These are phyloP conservation scores for Cremastinae sp. DNA, from an alignment of 2,888 invertebrate species.

Conservation along the genomic window DNA sequence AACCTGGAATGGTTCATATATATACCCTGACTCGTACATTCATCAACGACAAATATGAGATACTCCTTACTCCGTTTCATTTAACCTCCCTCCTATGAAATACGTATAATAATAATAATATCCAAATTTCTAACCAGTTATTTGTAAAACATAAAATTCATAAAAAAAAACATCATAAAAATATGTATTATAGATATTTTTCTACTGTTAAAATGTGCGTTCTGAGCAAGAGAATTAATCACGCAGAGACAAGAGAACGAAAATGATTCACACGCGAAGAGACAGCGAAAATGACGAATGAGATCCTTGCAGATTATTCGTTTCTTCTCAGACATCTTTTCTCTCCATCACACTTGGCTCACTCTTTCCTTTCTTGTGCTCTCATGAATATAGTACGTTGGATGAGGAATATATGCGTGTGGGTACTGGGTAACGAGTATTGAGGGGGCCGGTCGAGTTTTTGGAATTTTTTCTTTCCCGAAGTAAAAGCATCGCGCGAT, in stretches of 20 bases:
- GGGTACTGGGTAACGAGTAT: constrained; percentile 67
- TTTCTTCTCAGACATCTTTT: constrained; percentile 23
- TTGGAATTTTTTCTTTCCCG: constrained; percentile 63
- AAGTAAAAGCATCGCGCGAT: constrained; percentile 52
- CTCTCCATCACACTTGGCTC: constrained; percentile 16
- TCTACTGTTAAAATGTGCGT: too few species aligned
- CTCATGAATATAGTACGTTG: constrained; percentile 4
- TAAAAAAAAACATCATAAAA: too few species aligned
- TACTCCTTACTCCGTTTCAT: too few species aligned
- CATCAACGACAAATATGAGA: background rate
- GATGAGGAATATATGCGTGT: background rate
- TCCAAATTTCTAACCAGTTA: too few species aligned
- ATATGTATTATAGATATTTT: too few species aligned
- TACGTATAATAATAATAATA: too few species aligned
- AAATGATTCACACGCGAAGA: constrained; percentile 28
- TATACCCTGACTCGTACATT: background rate
- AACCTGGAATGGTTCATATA: too few species aligned
- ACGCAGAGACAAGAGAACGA: constrained; percentile 26
- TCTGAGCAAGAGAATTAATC: constrained; percentile 6
- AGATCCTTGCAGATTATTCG: constrained; percentile 19
- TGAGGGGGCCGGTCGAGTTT: constrained; percentile 76
- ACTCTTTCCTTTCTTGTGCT: constrained; percentile 2
- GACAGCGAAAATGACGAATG: constrained; percentile 27
- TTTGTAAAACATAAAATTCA: too few species aligned
- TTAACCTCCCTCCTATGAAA: too few species aligned